Base-by-base conservation (phyloP, 2,113 vertebrate genomes). In the Menura novaehollandiae region DNA sequence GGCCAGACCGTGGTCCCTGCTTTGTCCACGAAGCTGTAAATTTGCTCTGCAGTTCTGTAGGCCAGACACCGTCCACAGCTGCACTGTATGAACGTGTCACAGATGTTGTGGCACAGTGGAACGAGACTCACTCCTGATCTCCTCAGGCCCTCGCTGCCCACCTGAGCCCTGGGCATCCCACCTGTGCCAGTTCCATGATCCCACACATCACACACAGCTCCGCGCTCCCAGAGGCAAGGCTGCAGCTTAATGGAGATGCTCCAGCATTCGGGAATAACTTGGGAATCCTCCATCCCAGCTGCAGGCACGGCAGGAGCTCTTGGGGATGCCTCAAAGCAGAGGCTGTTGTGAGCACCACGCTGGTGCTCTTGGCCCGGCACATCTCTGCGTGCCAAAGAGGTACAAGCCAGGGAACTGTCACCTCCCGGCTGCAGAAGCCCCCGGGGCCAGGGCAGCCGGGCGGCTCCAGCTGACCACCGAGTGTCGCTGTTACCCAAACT, bases 401-500 rank as follows among this genome's bases (percentile, higher is more conserved):
- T 9, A 2, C 8, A 20, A 67, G 9, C 1, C 43, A 5, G 49
- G 19, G 35, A 22, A 13, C 1, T 16, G 43, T 26, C 85, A 11
- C 51, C n/a, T 1, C 2, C n/a, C 0, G 1, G 2, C 49, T 0
- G 0, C 7, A 1, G 9, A 11, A 27, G 43, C 6, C 43, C 3
- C 30, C 5, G 19, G 14, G 41, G 56, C 32, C 64, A 6, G 44
- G 37, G 44, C 69, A 17, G 86, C 18, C 76, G 2, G 63, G 79
- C 28, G 39, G 32, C 18, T 24, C 5, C 30, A 3, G 88, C 22
- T 27, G 66, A 49, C 97, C 98, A 96, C 96, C 4, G 75, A 15
- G 96, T 95, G 97, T 96, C 96, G 97, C 97, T 96, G 88, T 97
- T 79, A 93, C 6, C 84, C 91, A 95, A 63, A 46, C 20, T 82